Evolutionary conservation across 1,140 invertebrate genomes (phyloP).

Genomic region (Pogonognathellus flavescens): DNA sequence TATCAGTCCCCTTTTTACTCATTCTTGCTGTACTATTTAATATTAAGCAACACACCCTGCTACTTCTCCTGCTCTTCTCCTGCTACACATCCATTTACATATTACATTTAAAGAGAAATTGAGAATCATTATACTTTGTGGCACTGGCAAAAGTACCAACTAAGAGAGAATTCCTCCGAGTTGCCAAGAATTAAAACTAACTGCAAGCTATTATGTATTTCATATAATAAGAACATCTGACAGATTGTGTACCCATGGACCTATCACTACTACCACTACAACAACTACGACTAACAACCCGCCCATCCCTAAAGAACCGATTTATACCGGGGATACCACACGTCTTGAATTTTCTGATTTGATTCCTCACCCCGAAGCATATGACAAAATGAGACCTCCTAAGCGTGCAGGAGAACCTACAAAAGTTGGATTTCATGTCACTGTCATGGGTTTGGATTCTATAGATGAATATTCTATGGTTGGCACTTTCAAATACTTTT

Average conservation of each 20-base stretch:
- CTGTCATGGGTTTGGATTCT: constrained; percentile 70
- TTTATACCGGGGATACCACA: constrained; percentile 30
- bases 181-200: no score
- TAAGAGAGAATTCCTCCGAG: no score
- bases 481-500: constrained; percentile 58
- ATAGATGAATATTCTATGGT: constrained; percentile 71
- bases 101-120: no score
- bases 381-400: constrained; percentile 69
- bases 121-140: no score
- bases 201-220: no score
- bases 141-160: no score
- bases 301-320: no score
- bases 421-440: constrained; percentile 69
- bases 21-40: no score
- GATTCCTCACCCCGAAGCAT: constrained; percentile 60
- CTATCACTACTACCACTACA: not conserved
- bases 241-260: constrained; percentile 4
- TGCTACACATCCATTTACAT: no score
- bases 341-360: constrained; percentile 58
- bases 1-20: no score
- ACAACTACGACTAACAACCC: not conserved
- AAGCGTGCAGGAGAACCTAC: constrained; percentile 68
- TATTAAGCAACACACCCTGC: no score
- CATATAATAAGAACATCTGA: not conserved
- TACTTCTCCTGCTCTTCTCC: no score